Evolutionary conservation across 2,797 vertebrate species (phyloP), one percentile per base, ranked within the genome.

Genomic region (Holocentrus rufus): DNA sequence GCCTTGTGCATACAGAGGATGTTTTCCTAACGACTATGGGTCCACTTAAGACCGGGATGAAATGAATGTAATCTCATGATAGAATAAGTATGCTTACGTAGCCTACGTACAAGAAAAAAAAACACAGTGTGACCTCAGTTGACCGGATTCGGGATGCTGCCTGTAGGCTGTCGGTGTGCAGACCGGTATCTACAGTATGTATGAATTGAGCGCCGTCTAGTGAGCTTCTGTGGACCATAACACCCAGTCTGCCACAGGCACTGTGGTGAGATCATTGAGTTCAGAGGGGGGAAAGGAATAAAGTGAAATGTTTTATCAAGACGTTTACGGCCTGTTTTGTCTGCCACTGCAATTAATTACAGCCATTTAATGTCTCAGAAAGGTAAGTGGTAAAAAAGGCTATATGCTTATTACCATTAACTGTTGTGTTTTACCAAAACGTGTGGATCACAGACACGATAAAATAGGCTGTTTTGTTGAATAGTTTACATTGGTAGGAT

Each of bases 181-280:
- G 36, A 20, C 65, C 56, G 49, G 22, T 52, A 31, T 83, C 53
- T 15, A 1, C 60, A 23, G 65, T 72, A 27, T 22, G 76, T 57
- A 15, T 65, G 87, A 77, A n/a, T 58, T 36, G 78, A 79, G 85
- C 90, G 83, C 90, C 86, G 54, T 64, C 87, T 89, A 79, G 86
- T 72, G 91, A 46, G 8, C 79, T 25, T 3, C 7, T 11, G 0
- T 14, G 6, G 8, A 22, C 4, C 1, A 9, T 30, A 71, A 55
- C 82, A 25, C 68, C 13, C 47, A 63, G 58, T 65, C 52, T 23
- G 52, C 52, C 15, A 54, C 23, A 54, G 52, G 23, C 34, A 7
- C 30, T 27, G 2, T 60, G 47, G 23, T 23, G 13, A 47, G 65
- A 47, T 52, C 25, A 62, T 13, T 5, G 64, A 76, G 64, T 77